Evolutionary conservation across 2,797 vertebrate species (phyloP).

Genomic region (Diglossa cyanea): DNA sequence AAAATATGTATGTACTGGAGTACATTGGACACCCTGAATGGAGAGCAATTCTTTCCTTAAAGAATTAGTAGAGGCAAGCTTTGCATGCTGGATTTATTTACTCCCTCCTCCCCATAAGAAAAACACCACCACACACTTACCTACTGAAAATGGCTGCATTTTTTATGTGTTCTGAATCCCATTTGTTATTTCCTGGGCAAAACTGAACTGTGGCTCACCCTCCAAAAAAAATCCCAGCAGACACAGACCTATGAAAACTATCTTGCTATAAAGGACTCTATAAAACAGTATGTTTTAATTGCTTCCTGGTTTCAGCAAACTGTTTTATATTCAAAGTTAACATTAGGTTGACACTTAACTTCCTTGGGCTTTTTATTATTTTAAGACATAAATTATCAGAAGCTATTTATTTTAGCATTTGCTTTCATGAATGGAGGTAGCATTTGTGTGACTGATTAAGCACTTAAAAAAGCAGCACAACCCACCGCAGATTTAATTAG

Average conservation of each 20-base stretch:
- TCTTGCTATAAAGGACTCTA: conserved; percentile 56
- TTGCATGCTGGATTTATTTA: background rate
- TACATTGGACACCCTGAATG: background rate
- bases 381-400: conserved; percentile 62
- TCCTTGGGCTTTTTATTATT: conserved; percentile 62
- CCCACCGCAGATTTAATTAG: conserved; percentile 56
- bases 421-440: conserved; percentile 50
- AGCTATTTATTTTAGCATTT: conserved; percentile 54
- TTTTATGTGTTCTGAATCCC: background rate
- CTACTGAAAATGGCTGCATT: background rate
- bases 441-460: conserved; percentile 60
- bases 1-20: background rate
- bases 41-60: background rate
- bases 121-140: background rate
- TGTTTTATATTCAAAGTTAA: conserved; percentile 64
- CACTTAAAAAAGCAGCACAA: conserved; percentile 46
- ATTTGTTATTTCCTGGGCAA: conserved; percentile 64
- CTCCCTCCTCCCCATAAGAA: background rate
- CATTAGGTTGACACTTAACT: conserved; percentile 56
- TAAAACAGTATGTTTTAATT: conserved; percentile 71
- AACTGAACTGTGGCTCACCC: conserved; percentile 64
- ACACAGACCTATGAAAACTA: conserved; percentile 41
- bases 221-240: conserved; percentile 7
- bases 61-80: background rate
- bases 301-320: conserved; percentile 62